Evolutionary conservation across 1,140 invertebrate species (phyloP).

Genomic region (Anastatus disparis): DNA sequence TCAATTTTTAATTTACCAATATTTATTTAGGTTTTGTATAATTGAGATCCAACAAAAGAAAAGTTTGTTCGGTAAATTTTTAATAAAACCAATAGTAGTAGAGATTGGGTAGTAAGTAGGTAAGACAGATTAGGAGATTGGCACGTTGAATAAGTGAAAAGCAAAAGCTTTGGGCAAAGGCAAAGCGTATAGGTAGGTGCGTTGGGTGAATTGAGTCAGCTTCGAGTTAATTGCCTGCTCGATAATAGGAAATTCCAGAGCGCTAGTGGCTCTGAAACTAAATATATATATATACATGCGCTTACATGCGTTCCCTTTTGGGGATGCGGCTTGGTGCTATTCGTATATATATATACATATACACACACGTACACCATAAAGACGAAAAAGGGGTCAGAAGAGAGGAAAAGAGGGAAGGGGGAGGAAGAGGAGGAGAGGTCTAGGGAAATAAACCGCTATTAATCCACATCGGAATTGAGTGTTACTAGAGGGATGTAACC

Average conservation of each 20-base stretch:
- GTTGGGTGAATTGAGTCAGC: not conserved
- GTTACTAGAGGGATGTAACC: conserved; percentile 64
- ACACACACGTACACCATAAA: not conserved
- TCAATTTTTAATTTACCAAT: too few relatives aligned
- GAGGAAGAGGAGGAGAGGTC: conserved; percentile 28
- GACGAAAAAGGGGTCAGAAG: conserved; percentile 15
- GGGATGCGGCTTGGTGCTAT: too few relatives aligned
- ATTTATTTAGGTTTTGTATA: too few relatives aligned
- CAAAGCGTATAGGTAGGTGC: too few relatives aligned
- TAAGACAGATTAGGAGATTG: too few relatives aligned
- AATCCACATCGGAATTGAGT: conserved; percentile 68
- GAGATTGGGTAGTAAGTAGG: too few relatives aligned
- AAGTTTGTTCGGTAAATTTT: too few relatives aligned
- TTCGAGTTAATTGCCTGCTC: conserved; percentile 49
- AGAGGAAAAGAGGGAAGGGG: conserved; percentile 1
- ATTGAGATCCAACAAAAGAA: too few relatives aligned
- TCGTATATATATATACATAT: too few relatives aligned
- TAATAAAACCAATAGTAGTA: too few relatives aligned
- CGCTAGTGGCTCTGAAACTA: conserved; percentile 36
- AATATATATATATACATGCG: conserved; percentile 5
- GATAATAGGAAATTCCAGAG: conserved; percentile 57
- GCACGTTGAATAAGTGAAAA: too few relatives aligned
- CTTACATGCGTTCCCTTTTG: conserved; percentile 44
- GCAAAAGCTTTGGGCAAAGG: too few relatives aligned
- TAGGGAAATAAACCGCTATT: conserved; percentile 62